Percentiles rank a stretch among this genome's conserved stretches.
phyloP scores from a whole-genome alignment of 2,888 invertebrate species.

The Mechanitis messenoides region DNA sequence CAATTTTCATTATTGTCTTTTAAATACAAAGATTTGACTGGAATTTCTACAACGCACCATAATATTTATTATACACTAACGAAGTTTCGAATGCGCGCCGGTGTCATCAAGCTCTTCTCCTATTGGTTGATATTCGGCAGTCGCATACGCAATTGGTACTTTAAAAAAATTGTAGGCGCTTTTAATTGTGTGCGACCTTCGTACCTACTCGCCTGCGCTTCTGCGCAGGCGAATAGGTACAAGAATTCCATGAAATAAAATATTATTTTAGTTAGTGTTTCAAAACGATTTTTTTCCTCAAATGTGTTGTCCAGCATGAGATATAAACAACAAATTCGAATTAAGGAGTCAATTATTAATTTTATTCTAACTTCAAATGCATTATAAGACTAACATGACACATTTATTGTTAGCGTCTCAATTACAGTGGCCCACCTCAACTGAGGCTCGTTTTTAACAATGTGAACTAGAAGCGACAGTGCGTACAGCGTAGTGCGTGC shows the following conservation, averaged over 20 bases:
- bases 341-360: neutral
- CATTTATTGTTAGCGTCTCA: neutral
- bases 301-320: neutral
- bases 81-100: conserved; percentile 19
- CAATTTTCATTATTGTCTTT: neutral
- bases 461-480: conserved; percentile 1
- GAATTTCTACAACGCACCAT: neutral
- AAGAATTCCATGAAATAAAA: conserved; percentile 11
- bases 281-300: no score
- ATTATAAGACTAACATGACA: conserved; percentile 1
- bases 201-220: conserved; percentile 22
- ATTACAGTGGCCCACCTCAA: conserved; percentile 1
- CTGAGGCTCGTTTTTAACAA: neutral
- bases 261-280: neutral
- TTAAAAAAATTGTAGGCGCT: conserved; percentile 31
- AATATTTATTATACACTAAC: conserved; percentile 10
- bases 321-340: neutral
- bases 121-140: conserved; percentile 15
- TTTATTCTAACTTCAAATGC: neutral
- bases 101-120: conserved; percentile 14
- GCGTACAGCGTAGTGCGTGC: neutral
- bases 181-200: conserved; percentile 36
- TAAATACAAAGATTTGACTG: neutral
- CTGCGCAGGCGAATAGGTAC: neutral
- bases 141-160: conserved; percentile 13